Conservation (phyloP, 2,888 invertebrate genomes). For the Slavum lentiscoides region DNA sequence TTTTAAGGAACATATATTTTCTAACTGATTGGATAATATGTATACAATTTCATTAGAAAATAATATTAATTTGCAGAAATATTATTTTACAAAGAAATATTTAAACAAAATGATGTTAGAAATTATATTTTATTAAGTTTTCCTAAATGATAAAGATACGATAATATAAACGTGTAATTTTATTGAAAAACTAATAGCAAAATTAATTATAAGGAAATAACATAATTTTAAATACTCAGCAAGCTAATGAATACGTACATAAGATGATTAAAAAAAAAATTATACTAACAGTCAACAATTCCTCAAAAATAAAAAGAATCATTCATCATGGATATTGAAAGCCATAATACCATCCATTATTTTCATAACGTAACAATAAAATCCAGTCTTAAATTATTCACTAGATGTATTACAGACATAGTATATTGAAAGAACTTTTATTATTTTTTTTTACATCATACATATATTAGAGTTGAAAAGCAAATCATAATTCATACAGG, state of each 20-base stretch:
- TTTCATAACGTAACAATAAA: constrained; percentile 14
- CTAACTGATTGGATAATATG: neutral
- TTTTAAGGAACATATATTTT: neutral
- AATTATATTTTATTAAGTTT: neutral
- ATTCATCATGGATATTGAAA: constrained; percentile 39
- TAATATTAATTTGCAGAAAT: neutral
- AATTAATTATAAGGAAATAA: constrained; percentile 10
- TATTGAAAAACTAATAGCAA: constrained; percentile 17
- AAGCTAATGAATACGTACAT: constrained; percentile 14
- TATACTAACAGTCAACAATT: constrained; percentile 11
- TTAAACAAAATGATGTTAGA: neutral
- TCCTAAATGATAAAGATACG: too few species aligned
- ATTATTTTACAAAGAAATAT: neutral
- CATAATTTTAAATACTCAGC: constrained; percentile 3
- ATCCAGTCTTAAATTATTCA: constrained; percentile 35
- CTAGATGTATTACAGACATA: constrained; percentile 34
- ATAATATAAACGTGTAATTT: too few species aligned
- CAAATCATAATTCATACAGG: constrained; percentile 23
- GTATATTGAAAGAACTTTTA: constrained; percentile 2
- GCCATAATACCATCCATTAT: constrained; percentile 46
- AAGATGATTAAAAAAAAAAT: neutral
- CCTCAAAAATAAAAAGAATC: neutral
- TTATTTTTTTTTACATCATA: constrained; percentile 13
- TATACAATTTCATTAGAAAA: too few species aligned
- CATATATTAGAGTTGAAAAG: neutral